phyloP scores from a whole-genome alignment of 2,888 invertebrate species.

The Iphiclides podalirius region DNA sequence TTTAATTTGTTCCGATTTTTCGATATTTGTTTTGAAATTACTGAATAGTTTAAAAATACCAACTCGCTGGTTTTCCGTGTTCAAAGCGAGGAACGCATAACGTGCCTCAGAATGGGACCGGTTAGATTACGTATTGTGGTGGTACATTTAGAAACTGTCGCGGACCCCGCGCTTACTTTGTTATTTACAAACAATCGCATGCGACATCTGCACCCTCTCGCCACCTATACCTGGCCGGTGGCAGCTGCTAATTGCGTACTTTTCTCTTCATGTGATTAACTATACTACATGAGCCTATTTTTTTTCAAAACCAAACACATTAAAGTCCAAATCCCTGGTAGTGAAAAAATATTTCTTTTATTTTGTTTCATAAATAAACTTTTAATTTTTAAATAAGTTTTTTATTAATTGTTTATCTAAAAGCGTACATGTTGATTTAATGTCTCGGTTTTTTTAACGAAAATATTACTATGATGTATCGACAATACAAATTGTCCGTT shows the following conservation, averaged over 20 bases:
- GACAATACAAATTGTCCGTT: slow-evolving; percentile 14
- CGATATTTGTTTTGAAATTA: too few relatives aligned
- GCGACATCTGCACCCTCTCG: slow-evolving; percentile 64
- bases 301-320: too few relatives aligned
- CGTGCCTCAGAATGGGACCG: slow-evolving; percentile 69
- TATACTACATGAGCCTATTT: slow-evolving; percentile 23
- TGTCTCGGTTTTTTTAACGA: too few relatives aligned
- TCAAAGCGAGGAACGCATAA: slow-evolving; percentile 43
- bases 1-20: too few relatives aligned
- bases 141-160: slow-evolving; percentile 77
- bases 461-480: too few relatives aligned
- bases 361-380: too few relatives aligned
- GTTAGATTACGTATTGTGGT: slow-evolving; percentile 77
- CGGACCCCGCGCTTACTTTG: slow-evolving; percentile 63
- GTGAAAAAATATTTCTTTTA: too few relatives aligned
- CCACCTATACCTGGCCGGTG: slow-evolving; percentile 28
- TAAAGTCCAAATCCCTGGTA: too few relatives aligned
- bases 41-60: too few relatives aligned
- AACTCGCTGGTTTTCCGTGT: slow-evolving; percentile 38
- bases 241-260: slow-evolving; percentile 61
- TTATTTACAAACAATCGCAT: slow-evolving; percentile 72
- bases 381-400: too few relatives aligned
- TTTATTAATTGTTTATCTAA: too few relatives aligned
- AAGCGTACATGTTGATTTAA: too few relatives aligned
- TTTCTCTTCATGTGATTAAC: slow-evolving; percentile 42